Conservation (phyloP, 2,888 invertebrate species). For the Taenaris catops region DNA sequence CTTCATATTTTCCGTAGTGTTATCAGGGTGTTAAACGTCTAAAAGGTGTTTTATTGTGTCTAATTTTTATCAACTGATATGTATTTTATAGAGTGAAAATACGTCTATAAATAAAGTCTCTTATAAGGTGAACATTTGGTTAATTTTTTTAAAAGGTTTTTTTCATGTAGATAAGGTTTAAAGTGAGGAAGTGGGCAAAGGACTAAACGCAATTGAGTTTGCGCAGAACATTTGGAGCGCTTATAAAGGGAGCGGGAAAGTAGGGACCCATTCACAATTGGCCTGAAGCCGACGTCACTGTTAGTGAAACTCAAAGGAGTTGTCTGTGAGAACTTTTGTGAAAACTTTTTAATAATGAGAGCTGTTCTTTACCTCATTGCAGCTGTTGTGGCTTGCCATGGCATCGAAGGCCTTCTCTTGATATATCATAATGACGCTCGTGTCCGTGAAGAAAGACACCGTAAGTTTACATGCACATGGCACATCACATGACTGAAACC, state of each 20-base stretch:
- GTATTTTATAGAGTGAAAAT: neutral
- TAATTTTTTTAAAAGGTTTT: conserved; percentile 1
- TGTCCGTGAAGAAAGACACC: no score
- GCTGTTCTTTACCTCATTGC: conserved; percentile 44
- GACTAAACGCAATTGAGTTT: conserved; percentile 52
- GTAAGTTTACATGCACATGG: no score
- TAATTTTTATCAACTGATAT: no score
- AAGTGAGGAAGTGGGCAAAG: conserved; percentile 25
- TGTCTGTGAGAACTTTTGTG: conserved; percentile 17
- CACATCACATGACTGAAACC: no score
- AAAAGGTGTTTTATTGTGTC: no score
- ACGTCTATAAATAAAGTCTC: neutral
- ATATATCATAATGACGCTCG: no score
- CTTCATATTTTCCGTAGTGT: no score
- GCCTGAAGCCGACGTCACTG: conserved; percentile 42
- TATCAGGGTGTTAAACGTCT: no score
- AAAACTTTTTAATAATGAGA: conserved; percentile 41
- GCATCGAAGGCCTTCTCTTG: conserved; percentile 48
- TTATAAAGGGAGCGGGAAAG: conserved; percentile 61
- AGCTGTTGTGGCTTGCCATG: conserved; percentile 46
- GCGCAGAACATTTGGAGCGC: conserved; percentile 58
- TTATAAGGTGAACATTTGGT: neutral
- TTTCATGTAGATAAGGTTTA: conserved; percentile 11
- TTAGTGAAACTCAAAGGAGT: conserved; percentile 32
- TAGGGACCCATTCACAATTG: conserved; percentile 66